Evolutionary conservation across 1,140 invertebrate species (phyloP).

Genomic region (Drosophila setifemur): DNA sequence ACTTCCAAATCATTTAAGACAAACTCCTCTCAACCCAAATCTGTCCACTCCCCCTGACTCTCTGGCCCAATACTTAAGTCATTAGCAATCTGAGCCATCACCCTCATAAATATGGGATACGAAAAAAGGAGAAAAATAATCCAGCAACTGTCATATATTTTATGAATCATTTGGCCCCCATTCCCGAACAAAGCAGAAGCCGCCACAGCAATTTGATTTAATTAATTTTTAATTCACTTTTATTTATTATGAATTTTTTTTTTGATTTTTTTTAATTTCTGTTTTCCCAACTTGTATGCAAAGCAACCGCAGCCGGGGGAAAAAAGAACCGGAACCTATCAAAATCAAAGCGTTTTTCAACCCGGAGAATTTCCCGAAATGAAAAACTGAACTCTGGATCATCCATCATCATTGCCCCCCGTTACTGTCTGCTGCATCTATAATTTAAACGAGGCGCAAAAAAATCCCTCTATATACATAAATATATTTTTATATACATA

Average conservation of each 20-base stretch:
- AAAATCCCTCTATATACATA: constrained; percentile 24
- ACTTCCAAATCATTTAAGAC: constrained; percentile 62
- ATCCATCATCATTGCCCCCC: constrained; percentile 72
- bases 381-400: constrained; percentile 65
- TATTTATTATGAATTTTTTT: constrained; percentile 63
- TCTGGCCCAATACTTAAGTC: constrained; percentile 21
- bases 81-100: constrained; percentile 55
- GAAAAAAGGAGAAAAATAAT: constrained; percentile 22
- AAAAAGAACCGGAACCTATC: constrained; percentile 27
- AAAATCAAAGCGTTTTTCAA: constrained; percentile 61
- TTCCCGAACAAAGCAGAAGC: constrained; percentile 26
- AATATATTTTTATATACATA: constrained; percentile 50
- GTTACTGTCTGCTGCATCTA: constrained; percentile 40
- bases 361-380: constrained; percentile 58
- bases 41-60: background rate
- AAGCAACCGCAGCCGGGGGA: constrained; percentile 34
- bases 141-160: constrained; percentile 58
- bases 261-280: constrained; percentile 20
- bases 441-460: constrained; percentile 45
- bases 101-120: constrained; percentile 40
- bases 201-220: constrained; percentile 65
- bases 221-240: constrained; percentile 77
- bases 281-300: constrained; percentile 51
- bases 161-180: constrained; percentile 65
- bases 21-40: constrained; percentile 10